Evolutionary conservation across 2,888 invertebrate species (phyloP).

Genomic region (Pristionchus fissidentatus): DNA sequence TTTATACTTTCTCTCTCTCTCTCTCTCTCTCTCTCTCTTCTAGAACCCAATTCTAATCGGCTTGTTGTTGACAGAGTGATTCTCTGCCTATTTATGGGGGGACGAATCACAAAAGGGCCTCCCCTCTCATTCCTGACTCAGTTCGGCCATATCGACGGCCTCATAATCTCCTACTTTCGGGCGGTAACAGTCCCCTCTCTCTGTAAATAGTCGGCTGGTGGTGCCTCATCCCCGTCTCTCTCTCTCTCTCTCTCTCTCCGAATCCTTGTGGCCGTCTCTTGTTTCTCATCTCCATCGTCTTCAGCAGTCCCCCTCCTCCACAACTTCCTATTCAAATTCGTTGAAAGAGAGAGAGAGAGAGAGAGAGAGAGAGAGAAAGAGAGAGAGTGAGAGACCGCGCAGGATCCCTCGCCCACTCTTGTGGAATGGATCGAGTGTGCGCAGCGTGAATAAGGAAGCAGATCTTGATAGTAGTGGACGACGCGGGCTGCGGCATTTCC

Average conservation of each 20-base stretch:
- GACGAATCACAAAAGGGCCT: slow-evolving; percentile 13
- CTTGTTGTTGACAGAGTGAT: background rate
- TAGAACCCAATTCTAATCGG: slow-evolving; percentile 4
- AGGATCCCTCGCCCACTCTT: background rate
- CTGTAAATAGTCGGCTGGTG: slow-evolving; percentile 13
- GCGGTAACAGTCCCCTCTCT: slow-evolving; percentile 28
- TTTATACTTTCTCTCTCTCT: too few relatives aligned
- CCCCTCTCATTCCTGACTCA: background rate
- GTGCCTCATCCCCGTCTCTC: background rate
- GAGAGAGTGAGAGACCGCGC: background rate
- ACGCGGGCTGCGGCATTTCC: background rate
- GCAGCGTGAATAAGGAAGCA: slow-evolving; percentile 8
- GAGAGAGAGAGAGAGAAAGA: background rate
- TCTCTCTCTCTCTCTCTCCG: background rate
- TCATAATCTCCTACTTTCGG: slow-evolving; percentile 14
- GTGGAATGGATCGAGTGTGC: background rate
- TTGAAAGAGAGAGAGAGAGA: background rate
- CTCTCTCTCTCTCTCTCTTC: too few relatives aligned
- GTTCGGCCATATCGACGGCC: background rate
- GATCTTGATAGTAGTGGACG: slow-evolving; percentile 24
- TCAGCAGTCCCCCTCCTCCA: background rate
- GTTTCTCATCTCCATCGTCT: slow-evolving; percentile 6
- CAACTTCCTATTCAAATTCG: slow-evolving; percentile 43
- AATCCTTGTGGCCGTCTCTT: background rate
- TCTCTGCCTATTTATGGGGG: background rate